Base-by-base conservation (phyloP, 2,888 invertebrate genomes). In the Orchestes rusci region DNA sequence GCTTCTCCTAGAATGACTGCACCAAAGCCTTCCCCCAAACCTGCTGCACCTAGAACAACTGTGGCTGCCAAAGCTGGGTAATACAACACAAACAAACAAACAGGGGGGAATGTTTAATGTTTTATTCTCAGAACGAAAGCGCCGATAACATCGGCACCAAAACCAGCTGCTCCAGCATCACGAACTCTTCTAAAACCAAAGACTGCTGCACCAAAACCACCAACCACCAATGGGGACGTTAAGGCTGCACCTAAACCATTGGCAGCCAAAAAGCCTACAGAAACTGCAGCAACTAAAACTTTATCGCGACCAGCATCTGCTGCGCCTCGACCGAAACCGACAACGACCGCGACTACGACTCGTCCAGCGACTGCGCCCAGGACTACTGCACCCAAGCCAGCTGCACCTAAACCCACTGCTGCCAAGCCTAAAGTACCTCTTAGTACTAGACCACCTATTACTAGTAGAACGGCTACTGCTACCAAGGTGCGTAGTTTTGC, bases 201-300 rank as follows among this genome's bases (percentile, higher is more conserved):
- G 38, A 54, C 50, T 30, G 23, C 56, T 20, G 28, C 59, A 1
- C 75, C 15, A 3, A 76, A 71, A 58, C 76, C 76, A 58, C 70
- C 76, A 0, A 60, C 74, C 5, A 58, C 72, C 2, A 79, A 77
- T 56, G 79, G 77, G 8, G 79, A 79, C 37, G 68, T 64, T 1
- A 75, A 75, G 58, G 61, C 64, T 16, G 33, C 53, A 5, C 50
- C 48, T 36, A 52, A 42, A 31, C 34, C 53, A 16, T 16, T 34
- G 30, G n/a, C n/a, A 50, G 50, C 46, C 15, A 43, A 29, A 19
- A 39, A 39, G 38, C 18, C 47, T 27, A 41, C 41, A 10, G 52
- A 39, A 42, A 39, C 49, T 18, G 49, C 30, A 41, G 50, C 55
- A 12, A 39, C 54, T 7, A 53, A 38, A 43, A 34, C 54, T 16